A percentile compares a stretch with the other conserved stretches of the same genome.
Evolutionary conservation across 2,797 vertebrate species (phyloP).

Genomic region (Ptychobarbus kaznakovi): DNA sequence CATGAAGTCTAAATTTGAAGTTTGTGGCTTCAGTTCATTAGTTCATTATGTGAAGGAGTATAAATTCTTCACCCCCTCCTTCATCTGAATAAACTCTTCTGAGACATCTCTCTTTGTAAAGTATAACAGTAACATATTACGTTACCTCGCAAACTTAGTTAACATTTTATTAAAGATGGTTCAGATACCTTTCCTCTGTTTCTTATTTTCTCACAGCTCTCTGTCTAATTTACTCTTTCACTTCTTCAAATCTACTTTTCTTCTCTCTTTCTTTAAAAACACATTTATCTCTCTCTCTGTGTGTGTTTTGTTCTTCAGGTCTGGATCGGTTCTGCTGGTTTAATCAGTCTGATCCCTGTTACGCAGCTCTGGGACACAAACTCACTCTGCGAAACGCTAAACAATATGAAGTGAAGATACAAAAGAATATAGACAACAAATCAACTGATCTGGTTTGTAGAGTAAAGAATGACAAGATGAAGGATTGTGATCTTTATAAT

Average conservation of each 20-base stretch:
- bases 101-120: not conserved
- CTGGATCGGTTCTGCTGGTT: not conserved
- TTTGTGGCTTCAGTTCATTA: not conserved
- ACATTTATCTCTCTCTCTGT: too few relatives aligned
- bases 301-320: slow-evolving; percentile 8
- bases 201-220: too few relatives aligned
- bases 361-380: slow-evolving; percentile 14
- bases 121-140: not conserved
- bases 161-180: too few relatives aligned
- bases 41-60: not conserved
- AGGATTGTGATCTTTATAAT: rapidly evolving
- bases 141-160: too few relatives aligned
- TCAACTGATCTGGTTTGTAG: rapidly evolving
- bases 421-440: not conserved
- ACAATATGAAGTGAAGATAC: rapidly evolving
- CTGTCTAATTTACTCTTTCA: too few relatives aligned
- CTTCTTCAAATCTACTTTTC: too few relatives aligned
- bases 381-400: not conserved
- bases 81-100: too few relatives aligned
- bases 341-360: not conserved
- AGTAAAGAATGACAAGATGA: not conserved
- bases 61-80: not conserved
- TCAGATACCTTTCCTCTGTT: too few relatives aligned
- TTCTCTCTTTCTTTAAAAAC: too few relatives aligned
- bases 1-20: too few relatives aligned